Evolutionary conservation across 2,113 vertebrate species (phyloP).

Genomic region (Fukomys damarensis): DNA sequence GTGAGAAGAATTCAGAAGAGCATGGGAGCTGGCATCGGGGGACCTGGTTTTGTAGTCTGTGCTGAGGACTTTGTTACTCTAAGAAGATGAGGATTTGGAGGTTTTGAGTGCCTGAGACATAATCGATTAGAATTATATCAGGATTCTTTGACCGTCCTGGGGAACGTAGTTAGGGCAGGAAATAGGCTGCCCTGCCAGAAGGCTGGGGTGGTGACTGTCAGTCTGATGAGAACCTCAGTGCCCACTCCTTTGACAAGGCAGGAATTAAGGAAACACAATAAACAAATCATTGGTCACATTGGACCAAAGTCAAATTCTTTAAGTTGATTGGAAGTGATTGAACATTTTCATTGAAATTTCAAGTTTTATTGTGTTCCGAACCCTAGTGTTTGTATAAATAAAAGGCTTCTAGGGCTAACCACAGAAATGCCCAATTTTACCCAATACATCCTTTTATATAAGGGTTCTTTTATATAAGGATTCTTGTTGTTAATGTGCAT

Average conservation of each 20-base stretch:
- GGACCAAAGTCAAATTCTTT: constrained; percentile 34
- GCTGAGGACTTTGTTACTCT: background rate
- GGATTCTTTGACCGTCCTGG: background rate
- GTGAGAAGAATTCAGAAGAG: background rate
- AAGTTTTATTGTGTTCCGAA: background rate
- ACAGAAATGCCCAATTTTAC: background rate
- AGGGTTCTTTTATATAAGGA: background rate
- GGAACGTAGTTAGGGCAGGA: background rate
- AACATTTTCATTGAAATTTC: constrained; percentile 33
- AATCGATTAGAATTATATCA: background rate
- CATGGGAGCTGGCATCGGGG: background rate
- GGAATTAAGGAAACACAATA: constrained; percentile 22
- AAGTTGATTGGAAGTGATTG: background rate
- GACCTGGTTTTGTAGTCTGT: background rate
- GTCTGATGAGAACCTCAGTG: background rate
- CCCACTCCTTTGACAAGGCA: background rate
- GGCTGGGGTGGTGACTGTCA: background rate
- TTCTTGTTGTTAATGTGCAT: background rate
- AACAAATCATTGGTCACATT: background rate
- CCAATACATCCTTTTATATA: background rate
- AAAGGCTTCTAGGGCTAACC: background rate
- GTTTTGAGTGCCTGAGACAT: background rate
- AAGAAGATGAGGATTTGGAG: background rate
- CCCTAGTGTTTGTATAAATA: background rate
- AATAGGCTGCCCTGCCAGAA: background rate